Evolutionary conservation across 1,140 invertebrate species (phyloP), one percentile per base, ranked within the genome.

Genomic region (Cydia fagiglandana): DNA sequence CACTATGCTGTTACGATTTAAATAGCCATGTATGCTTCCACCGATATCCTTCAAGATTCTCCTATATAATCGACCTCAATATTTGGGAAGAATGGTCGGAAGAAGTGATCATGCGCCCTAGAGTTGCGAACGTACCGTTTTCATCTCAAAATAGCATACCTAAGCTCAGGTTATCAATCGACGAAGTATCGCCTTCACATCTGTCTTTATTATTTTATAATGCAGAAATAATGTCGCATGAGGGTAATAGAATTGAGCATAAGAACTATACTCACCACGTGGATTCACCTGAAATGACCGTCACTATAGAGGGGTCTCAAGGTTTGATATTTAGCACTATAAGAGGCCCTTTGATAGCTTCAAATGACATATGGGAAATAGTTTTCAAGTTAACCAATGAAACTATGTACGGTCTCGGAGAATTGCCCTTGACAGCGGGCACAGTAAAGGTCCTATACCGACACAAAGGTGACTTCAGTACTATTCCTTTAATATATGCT

Each of bases 361-460:
- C 91, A 0, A 70, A 87, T 47, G 88, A 91, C 20, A 91, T 93
- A 75, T 93, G 91, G 91, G 91, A 93, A 73, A 82, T 91, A 10
- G 53, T 84, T n/a, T 91, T 93, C 34, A 84, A 78, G 80, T 78
- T 91, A 45, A 91, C 91, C 4, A 80, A 91, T 30, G 88, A 87
- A 78, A 77, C 79, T 2, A 90, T 91, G 85, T 91, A 84, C 24
- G 91, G 91, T 1, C 81, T 93, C 0, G 90, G 89, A 17, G 89
- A 93, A 73, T 78, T 93, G 76, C 91, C 91, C 0, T 56, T 93
- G 2, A 81, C 74, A 73, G 73, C 68, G 45, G 84, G 83, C 28
- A 87, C 83, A 1, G 79, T 80, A 0, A 91, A 89, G 80, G 70
- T 91, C 2, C 79, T 93, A 47, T 93, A 91, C 64, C 90, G 79